Conservation (phyloP, 2,888 invertebrate genomes). For the Physocephala rufipes region DNA sequence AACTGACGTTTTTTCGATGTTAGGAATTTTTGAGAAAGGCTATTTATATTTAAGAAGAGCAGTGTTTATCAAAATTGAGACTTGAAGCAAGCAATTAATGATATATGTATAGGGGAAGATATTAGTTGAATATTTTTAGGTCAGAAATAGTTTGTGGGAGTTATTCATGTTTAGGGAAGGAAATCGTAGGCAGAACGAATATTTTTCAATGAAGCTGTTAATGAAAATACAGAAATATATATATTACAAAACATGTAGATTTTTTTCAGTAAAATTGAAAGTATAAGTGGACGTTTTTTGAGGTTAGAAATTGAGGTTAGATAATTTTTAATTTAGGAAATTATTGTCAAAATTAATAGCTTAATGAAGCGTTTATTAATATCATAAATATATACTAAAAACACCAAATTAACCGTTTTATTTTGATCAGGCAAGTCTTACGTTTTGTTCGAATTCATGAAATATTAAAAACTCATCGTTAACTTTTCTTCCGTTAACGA, state of each 20-base stretch:
- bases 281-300: background rate
- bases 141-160: no score
- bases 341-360: background rate
- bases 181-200: background rate
- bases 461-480: background rate
- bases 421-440: background rate
- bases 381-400: no score
- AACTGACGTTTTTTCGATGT: no score
- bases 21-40: background rate
- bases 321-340: background rate
- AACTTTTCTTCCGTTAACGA: background rate
- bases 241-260: no score
- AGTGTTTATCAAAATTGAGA: background rate
- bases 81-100: background rate
- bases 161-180: no score
- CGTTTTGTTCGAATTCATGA: background rate
- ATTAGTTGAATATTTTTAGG: no score
- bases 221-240: background rate
- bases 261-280: no score
- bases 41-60: background rate
- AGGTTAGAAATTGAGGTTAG: background rate
- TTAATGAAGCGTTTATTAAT: no score
- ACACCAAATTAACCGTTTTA: conserved; percentile 1
- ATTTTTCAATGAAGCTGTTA: background rate
- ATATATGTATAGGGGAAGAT: background rate